Percentiles rank a stretch among this genome's conserved stretches.
Evolutionary conservation across 2,888 invertebrate species (phyloP).

Genomic region (Brenthis ino): DNA sequence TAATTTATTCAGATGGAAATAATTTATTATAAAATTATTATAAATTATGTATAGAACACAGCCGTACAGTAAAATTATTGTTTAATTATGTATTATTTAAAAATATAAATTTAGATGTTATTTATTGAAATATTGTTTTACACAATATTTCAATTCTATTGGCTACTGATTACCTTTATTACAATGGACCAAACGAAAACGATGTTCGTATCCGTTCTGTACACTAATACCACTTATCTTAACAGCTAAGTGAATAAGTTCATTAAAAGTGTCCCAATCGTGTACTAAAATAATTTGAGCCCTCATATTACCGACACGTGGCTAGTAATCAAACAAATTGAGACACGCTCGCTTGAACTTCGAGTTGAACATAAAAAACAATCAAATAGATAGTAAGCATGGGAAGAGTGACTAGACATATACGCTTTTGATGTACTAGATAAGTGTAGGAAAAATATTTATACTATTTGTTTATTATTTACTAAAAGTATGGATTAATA

Average conservation of each 20-base stretch:
- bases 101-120: too few relatives aligned
- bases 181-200: too few relatives aligned
- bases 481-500: too few relatives aligned
- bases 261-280: conserved; percentile 58
- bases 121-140: too few relatives aligned
- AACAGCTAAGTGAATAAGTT: conserved; percentile 53
- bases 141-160: too few relatives aligned
- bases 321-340: conserved; percentile 70
- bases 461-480: too few relatives aligned
- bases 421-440: neutral
- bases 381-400: conserved; percentile 31
- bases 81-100: too few relatives aligned
- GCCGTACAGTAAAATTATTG: too few relatives aligned
- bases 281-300: conserved; percentile 52
- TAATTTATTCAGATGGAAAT: too few relatives aligned
- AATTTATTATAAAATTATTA: too few relatives aligned
- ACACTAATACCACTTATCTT: conserved; percentile 35
- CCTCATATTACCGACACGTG: conserved; percentile 55
- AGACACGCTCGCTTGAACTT: conserved; percentile 54
- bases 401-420: neutral
- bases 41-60: too few relatives aligned
- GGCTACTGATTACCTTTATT: too few relatives aligned
- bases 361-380: conserved; percentile 35
- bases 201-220: conserved; percentile 12
- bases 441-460: neutral